Conservation (phyloP, 2,113 vertebrate species). For the Urocitellus parryii region DNA sequence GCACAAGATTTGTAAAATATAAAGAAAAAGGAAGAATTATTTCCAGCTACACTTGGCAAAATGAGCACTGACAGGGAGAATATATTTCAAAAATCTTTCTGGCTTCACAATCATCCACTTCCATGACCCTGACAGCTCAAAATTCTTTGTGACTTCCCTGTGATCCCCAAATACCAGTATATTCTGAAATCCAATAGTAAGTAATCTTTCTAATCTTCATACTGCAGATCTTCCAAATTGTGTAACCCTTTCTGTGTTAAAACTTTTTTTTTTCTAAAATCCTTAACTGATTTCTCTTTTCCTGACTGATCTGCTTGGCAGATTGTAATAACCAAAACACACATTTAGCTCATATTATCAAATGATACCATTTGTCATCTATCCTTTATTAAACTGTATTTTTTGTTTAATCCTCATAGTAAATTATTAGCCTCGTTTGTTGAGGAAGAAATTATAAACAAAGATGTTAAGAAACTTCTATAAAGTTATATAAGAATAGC, state of each 20-base stretch:
- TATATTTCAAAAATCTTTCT: neutral
- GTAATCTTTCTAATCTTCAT: neutral
- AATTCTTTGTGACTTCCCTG: neutral
- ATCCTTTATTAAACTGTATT: neutral
- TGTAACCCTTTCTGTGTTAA: neutral
- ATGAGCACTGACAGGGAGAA: neutral
- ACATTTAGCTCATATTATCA: neutral
- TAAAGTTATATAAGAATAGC: neutral
- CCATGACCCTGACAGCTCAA: neutral
- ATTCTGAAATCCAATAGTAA: neutral
- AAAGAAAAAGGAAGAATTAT: neutral
- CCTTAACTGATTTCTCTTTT: neutral
- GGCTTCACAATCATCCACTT: neutral
- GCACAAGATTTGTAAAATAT: constrained; percentile 16
- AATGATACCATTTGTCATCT: neutral
- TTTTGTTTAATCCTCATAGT: neutral
- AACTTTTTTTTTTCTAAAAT: neutral
- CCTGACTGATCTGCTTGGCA: neutral
- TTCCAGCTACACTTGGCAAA: neutral
- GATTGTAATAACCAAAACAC: neutral
- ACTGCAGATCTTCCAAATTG: neutral
- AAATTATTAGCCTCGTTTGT: neutral
- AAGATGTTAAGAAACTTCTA: neutral
- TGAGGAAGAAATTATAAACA: neutral
- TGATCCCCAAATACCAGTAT: neutral